A percentile compares a stretch with the other conserved stretches of the same genome.
These are phyloP conservation scores for Pegea sp. DNA, from an alignment of 23 tunicate genomes.

Conservation along the genomic window DNA sequence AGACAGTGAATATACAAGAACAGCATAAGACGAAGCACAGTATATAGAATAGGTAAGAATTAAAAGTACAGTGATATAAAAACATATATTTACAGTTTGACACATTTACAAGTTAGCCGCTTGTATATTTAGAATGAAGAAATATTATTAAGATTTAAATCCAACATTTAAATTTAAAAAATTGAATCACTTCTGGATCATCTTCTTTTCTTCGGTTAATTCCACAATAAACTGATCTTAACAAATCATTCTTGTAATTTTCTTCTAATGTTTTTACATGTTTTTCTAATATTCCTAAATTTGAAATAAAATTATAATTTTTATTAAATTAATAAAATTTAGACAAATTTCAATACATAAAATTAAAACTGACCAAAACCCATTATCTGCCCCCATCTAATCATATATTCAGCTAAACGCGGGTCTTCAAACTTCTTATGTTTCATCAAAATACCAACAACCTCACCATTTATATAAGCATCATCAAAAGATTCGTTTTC, in stretches of 20 bases:
- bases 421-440: slow-evolving; percentile 64
- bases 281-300: slow-evolving; percentile 68
- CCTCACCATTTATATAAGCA: slow-evolving; percentile 85
- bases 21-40: too few species aligned
- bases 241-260: slow-evolving; percentile 58
- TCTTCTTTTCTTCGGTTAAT: slow-evolving; percentile 55
- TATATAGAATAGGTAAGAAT: too few species aligned
- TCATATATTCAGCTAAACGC: slow-evolving; percentile 67
- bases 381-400: slow-evolving; percentile 70
- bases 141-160: slow-evolving; percentile 32
- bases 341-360: neutral
- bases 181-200: slow-evolving; percentile 70
- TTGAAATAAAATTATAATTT: neutral
- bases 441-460: slow-evolving; percentile 83
- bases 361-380: slow-evolving; percentile 38
- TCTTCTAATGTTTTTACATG: slow-evolving; percentile 57
- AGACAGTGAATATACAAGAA: too few species aligned
- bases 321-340: neutral
- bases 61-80: too few species aligned
- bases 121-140: too few species aligned
- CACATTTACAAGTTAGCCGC: too few species aligned
- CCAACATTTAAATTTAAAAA: slow-evolving; percentile 90
- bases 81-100: too few species aligned
- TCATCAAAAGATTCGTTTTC: slow-evolving; percentile 64
- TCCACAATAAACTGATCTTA: slow-evolving; percentile 62